These are phyloP conservation scores for Ophioninae sp. DNA, from an alignment of 2,888 invertebrate species.

Conservation along the genomic window DNA sequence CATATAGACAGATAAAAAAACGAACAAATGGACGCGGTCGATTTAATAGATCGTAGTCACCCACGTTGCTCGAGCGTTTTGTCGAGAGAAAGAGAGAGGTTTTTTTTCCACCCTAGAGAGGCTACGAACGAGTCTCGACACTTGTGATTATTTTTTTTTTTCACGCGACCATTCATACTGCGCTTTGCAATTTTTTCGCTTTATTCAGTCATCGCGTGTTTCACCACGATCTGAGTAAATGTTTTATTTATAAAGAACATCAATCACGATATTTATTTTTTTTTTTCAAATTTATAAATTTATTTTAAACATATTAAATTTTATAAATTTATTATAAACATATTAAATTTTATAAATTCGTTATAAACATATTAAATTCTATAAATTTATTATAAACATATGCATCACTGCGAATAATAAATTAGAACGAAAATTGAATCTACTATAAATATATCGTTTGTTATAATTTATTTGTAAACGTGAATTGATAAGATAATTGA, in stretches of 20 bases:
- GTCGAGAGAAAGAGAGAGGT: background rate
- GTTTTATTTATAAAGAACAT: background rate
- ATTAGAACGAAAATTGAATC: no score
- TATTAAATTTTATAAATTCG: no score
- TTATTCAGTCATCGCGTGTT: background rate
- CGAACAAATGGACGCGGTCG: slow-evolving; percentile 7
- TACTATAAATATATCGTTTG: no score
- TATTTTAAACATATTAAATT: no score
- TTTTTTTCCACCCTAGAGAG: background rate
- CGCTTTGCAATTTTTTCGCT: background rate
- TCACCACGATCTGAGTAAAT: no score
- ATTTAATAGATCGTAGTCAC: slow-evolving; percentile 27
- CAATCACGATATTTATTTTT: background rate
- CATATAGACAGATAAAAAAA: background rate
- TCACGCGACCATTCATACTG: background rate
- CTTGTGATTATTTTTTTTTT: background rate
- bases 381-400: no score
- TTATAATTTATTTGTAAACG: no score
- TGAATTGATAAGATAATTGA: no score
- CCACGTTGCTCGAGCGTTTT: background rate
- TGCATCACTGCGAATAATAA: no score
- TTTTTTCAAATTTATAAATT: background rate
- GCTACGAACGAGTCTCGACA: background rate
- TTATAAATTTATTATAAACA: no score
- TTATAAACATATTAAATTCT: no score